Percentiles rank a stretch among this genome's conserved stretches.
phyloP scores from a whole-genome alignment of 2,888 invertebrate species.

The Himalopsyche kuldschensis region DNA sequence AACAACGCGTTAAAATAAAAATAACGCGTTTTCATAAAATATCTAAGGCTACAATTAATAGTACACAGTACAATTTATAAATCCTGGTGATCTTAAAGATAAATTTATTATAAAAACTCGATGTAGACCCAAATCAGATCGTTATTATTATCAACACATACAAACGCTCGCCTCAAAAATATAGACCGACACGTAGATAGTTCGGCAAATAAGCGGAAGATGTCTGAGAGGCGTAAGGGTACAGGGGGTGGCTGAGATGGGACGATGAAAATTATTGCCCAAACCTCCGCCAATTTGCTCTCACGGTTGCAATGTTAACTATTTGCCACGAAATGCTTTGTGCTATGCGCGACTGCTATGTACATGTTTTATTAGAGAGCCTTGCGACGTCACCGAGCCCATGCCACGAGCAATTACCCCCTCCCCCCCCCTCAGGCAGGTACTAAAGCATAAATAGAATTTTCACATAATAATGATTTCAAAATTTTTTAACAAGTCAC shows the following conservation, averaged over 20 bases:
- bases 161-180: too few species aligned
- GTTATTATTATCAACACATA: too few species aligned
- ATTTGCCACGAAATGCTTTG: background rate
- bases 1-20: too few species aligned
- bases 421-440: too few species aligned
- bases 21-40: too few species aligned
- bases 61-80: too few species aligned
- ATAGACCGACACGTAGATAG: background rate
- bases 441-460: background rate
- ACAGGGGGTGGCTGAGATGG: too few species aligned
- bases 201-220: background rate
- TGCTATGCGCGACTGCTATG: background rate
- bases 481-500: too few species aligned
- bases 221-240: background rate
- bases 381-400: background rate
- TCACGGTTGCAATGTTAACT: background rate
- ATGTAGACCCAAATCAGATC: too few species aligned
- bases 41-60: too few species aligned
- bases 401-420: background rate
- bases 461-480: background rate
- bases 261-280: background rate
- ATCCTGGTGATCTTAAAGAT: too few species aligned
- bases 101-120: too few species aligned
- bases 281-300: background rate
- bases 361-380: background rate